A percentile compares a stretch with the other conserved stretches of the same genome.
phyloP scores from a whole-genome alignment of 2,797 vertebrate genomes.

The Phyllotis vaccarum region DNA sequence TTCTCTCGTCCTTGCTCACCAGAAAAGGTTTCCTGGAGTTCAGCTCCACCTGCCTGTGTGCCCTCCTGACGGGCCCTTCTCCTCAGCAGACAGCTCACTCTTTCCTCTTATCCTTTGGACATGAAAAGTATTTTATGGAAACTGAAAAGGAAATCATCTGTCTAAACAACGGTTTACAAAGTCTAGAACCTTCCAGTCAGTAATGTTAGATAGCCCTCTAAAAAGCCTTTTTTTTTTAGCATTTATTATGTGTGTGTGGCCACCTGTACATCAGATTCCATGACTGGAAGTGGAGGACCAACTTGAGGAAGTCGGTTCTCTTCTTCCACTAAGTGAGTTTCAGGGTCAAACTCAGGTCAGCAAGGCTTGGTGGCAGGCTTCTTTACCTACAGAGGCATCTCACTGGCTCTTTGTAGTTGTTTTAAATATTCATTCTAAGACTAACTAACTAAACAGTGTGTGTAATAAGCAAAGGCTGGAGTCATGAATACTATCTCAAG shows the following conservation, averaged over 20 bases:
- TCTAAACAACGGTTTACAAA: slow-evolving; percentile 59
- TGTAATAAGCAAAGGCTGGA: slow-evolving; percentile 21
- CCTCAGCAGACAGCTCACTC: background rate
- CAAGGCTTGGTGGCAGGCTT: background rate
- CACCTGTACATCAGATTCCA: background rate
- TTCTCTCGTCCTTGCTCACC: background rate
- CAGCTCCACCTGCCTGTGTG: background rate
- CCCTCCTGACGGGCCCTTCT: background rate
- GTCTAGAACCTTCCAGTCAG: slow-evolving; percentile 53
- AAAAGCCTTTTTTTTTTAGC: background rate
- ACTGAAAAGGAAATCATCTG: background rate
- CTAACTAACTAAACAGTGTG: slow-evolving; percentile 35
- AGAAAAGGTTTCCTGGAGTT: background rate
- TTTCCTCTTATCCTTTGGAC: slow-evolving; percentile 1
- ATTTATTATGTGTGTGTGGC: no score
- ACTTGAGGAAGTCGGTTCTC: background rate
- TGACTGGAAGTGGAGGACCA: background rate
- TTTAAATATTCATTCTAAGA: slow-evolving; percentile 36
- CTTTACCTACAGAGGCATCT: background rate
- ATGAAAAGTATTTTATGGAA: background rate
- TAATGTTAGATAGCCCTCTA: background rate
- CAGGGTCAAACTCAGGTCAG: background rate
- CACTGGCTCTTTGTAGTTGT: background rate
- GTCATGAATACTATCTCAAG: background rate
- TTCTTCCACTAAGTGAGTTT: background rate